Evolutionary conservation across 2,888 invertebrate species (phyloP).

Genomic region (Noctua janthina): DNA sequence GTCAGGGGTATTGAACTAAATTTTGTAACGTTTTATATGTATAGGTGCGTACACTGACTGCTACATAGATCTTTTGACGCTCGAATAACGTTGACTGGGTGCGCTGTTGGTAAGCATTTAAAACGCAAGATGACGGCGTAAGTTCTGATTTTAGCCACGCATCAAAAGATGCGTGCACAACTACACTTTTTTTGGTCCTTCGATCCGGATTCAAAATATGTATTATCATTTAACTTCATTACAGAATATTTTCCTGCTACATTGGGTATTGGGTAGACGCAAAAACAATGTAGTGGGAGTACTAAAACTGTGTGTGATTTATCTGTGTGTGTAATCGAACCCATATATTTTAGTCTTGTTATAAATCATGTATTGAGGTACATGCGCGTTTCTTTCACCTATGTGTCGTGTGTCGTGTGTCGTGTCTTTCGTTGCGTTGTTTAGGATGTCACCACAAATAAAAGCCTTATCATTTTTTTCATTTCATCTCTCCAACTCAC

Average conservation of each 20-base stretch:
- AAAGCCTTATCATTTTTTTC: too few species aligned
- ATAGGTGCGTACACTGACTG: not conserved
- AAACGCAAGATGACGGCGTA: not conserved
- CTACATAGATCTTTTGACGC: not conserved
- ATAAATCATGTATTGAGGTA: too few species aligned
- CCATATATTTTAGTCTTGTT: too few species aligned
- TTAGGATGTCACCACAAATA: too few species aligned
- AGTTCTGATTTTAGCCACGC: not conserved
- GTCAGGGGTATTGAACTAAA: not conserved
- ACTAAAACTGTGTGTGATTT: too few species aligned
- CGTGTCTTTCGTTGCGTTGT: too few species aligned
- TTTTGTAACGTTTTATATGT: not conserved
- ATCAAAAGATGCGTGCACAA: not conserved
- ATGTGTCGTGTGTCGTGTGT: too few species aligned
- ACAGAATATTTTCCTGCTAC: not conserved
- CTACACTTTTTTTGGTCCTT: not conserved
- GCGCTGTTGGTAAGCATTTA: not conserved
- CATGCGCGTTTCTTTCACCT: too few species aligned
- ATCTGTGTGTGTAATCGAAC: too few species aligned
- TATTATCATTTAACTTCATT: not conserved
- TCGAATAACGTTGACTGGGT: not conserved
- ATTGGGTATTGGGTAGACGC: not conserved
- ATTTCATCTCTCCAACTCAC: too few species aligned
- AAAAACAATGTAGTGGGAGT: not conserved
- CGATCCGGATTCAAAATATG: not conserved